Percentiles rank a stretch among this genome's conserved stretches.
These are phyloP conservation scores for Terrapene triunguis DNA, from an alignment of 2,113 vertebrate genomes.

Conservation along the genomic window DNA sequence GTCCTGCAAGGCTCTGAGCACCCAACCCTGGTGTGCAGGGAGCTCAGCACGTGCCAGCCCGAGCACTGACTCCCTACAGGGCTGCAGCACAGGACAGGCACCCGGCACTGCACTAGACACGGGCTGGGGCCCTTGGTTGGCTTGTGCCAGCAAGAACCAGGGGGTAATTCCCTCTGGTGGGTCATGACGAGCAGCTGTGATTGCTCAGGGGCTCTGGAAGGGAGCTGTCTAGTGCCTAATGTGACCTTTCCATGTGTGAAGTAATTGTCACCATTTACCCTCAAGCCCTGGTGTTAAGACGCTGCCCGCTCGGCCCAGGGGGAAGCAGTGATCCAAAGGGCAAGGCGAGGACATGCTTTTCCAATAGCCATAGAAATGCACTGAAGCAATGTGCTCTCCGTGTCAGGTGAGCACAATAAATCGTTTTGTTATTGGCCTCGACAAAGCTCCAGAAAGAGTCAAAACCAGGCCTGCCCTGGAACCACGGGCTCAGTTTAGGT, in stretches of 20 bases:
- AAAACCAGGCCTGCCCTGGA: not conserved
- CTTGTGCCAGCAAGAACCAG: not conserved
- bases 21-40: too few relatives aligned
- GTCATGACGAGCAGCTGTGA: not conserved
- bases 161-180: not conserved
- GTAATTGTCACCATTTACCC: slow-evolving; percentile 30
- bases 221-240: slow-evolving; percentile 22
- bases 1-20: too few relatives aligned
- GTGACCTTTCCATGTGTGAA: not conserved
- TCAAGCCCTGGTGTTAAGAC: not conserved
- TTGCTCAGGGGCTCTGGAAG: not conserved
- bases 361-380: accelerated
- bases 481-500: not conserved
- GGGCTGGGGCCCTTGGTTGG: too few relatives aligned
- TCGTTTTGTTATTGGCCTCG: not conserved
- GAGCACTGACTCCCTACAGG: too few relatives aligned
- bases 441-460: not conserved
- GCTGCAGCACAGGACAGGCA: too few relatives aligned
- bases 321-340: not conserved
- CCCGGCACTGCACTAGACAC: too few relatives aligned
- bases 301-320: too few relatives aligned
- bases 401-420: accelerated
- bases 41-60: too few relatives aligned
- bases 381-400: accelerated
- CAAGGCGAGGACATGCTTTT: accelerated